Evolutionary conservation across 23 tunicate genomes (phyloP).

Genomic region (Styela clava): DNA sequence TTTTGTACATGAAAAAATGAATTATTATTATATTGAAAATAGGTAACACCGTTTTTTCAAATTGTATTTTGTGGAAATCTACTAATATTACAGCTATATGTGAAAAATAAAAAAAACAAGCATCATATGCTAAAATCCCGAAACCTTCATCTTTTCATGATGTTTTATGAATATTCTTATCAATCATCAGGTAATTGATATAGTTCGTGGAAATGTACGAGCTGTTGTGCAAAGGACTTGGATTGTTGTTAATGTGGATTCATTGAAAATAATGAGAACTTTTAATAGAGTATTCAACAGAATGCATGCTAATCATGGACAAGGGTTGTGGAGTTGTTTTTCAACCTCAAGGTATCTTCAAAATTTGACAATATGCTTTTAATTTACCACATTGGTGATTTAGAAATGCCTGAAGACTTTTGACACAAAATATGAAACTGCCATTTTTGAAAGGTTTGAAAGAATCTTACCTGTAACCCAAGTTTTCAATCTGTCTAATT

Average conservation of each 20-base stretch:
- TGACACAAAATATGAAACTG: too few relatives aligned
- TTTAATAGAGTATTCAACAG: conserved; percentile 70
- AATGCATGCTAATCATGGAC: conserved; percentile 73
- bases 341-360: conserved; percentile 51
- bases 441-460: too few relatives aligned
- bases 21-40: neutral
- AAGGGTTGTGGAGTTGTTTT: conserved; percentile 88
- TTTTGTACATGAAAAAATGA: neutral
- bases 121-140: too few relatives aligned
- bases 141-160: too few relatives aligned
- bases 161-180: too few relatives aligned
- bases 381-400: too few relatives aligned
- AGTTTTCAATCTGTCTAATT: too few relatives aligned
- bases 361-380: too few relatives aligned
- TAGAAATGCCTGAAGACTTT: too few relatives aligned
- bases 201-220: conserved; percentile 68
- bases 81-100: neutral
- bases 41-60: neutral
- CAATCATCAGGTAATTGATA: conserved; percentile 89
- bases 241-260: conserved; percentile 33
- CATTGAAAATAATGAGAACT: conserved; percentile 41
- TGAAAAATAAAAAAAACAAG: neutral
- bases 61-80: neutral
- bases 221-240: conserved; percentile 43
- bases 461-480: too few relatives aligned